Evolutionary conservation across 2,888 invertebrate species (phyloP).

Genomic region (Caenorhabditis sinica): DNA sequence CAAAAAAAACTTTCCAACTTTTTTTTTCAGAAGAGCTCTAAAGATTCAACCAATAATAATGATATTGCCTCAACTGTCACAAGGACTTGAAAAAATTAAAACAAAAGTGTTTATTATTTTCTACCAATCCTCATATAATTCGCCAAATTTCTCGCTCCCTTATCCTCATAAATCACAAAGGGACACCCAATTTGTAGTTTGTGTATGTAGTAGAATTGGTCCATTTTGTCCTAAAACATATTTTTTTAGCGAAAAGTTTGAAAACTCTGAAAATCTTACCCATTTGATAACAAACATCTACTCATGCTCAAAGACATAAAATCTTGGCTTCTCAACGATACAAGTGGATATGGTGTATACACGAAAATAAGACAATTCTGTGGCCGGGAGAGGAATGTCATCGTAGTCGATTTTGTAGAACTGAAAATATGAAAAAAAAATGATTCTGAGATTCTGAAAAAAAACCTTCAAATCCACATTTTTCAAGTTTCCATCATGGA

Average conservation of each 20-base stretch:
- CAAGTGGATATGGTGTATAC: background rate
- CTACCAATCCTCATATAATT: background rate
- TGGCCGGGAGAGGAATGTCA: slow-evolving; percentile 7
- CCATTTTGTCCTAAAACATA: slow-evolving; percentile 10
- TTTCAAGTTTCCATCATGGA: background rate
- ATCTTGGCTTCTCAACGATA: no score
- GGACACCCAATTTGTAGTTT: background rate
- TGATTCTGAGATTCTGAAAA: no score
- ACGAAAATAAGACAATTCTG: background rate
- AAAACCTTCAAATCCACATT: background rate
- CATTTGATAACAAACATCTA: slow-evolving; percentile 1
- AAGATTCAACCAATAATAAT: no score
- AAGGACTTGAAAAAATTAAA: no score
- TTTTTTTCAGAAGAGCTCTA: no score
- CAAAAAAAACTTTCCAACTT: no score
- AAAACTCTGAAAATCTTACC: background rate
- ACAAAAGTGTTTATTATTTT: no score
- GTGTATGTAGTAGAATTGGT: slow-evolving; percentile 5
- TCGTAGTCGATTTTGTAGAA: background rate
- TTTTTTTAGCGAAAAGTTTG: no score
- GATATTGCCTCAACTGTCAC: no score
- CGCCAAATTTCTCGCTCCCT: background rate
- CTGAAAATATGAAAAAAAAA: background rate
- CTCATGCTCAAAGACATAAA: background rate
- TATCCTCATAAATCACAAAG: background rate